A percentile compares a stretch with the other conserved stretches of the same genome.
phyloP scores from a whole-genome alignment of 2,797 vertebrate genomes.

The Helostoma temminkii region DNA sequence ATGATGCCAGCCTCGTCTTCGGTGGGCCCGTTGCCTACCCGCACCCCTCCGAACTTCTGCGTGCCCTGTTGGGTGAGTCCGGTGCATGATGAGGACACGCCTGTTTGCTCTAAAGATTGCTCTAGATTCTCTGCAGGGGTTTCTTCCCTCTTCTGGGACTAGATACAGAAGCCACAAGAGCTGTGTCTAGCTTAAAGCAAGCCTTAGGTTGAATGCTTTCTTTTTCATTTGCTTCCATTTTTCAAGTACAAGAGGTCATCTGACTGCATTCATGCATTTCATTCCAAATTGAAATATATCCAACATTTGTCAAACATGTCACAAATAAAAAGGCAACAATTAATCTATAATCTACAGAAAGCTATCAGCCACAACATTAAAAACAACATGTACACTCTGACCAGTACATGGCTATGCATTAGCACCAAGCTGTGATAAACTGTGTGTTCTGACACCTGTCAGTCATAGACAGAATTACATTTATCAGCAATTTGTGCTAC shows the following conservation, averaged over 20 bases:
- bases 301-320: not conserved
- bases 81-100: constrained; percentile 88
- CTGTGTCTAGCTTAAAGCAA: constrained; percentile 86
- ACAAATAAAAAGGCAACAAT: not conserved
- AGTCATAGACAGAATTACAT: no score
- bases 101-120: constrained; percentile 89
- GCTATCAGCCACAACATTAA: no score
- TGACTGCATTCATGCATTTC: constrained; percentile 42
- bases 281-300: constrained; percentile 10
- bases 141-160: constrained; percentile 89
- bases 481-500: no score
- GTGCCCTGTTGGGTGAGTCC: constrained; percentile 96
- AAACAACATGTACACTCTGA: no score
- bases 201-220: constrained; percentile 68
- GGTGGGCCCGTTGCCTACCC: constrained; percentile 98
- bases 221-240: constrained; percentile 34
- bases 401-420: no score
- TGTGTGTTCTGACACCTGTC: no score
- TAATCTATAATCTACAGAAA: not conserved
- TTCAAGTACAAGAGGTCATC: constrained; percentile 16
- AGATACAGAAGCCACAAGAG: constrained; percentile 90
- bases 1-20: constrained; percentile 99
- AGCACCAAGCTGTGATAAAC: no score
- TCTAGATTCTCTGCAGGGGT: constrained; percentile 88
- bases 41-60: constrained; percentile 98